Percentiles rank a stretch among this genome's conserved stretches.
Conservation (phyloP, 37 sponge, comb jelly and placozoan genomes). For the Crambe crambe region DNA sequence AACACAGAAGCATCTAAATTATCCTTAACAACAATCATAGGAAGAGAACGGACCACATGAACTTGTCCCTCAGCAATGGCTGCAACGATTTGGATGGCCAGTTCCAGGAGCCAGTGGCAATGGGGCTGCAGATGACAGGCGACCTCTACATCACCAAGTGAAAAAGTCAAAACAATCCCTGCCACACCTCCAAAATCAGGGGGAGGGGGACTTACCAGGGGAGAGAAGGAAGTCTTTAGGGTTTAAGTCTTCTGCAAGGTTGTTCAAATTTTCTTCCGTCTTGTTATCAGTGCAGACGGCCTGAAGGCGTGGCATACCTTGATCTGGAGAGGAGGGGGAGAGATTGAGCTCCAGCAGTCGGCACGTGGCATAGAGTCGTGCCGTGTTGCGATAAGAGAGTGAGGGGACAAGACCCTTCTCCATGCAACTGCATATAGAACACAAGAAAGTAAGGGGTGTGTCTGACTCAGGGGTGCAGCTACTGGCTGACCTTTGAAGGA, state of each 20-base stretch:
- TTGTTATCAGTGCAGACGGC: slow-evolving; percentile 10
- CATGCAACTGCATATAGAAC: slow-evolving; percentile 34
- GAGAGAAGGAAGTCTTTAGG: slow-evolving; percentile 19
- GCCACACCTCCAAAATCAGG: too few species aligned
- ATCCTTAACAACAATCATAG: neutral
- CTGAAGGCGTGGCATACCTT: slow-evolving; percentile 3
- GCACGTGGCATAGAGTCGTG: slow-evolving; percentile 42
- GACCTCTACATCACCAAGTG: slow-evolving; percentile 12
- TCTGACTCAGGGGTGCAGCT: too few species aligned
- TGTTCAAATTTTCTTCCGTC: slow-evolving; percentile 45
- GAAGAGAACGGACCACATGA: neutral
- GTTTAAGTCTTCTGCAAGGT: slow-evolving; percentile 7
- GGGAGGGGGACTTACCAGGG: slow-evolving; percentile 17
- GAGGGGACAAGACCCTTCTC: slow-evolving; percentile 45
- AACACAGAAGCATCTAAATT: neutral
- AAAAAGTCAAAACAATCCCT: neutral
- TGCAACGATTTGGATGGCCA: slow-evolving; percentile 40
- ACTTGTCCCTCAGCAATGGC: slow-evolving; percentile 17
- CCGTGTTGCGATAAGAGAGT: slow-evolving; percentile 40
- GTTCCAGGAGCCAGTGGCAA: slow-evolving; percentile 56
- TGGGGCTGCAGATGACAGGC: slow-evolving; percentile 55
- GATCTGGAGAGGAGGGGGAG: slow-evolving; percentile 4
- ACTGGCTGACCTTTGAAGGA: slow-evolving; percentile 45
- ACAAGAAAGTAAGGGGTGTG: neutral
- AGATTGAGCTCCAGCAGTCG: slow-evolving; percentile 38